These are phyloP conservation scores for Barnardius zonarius DNA, from an alignment of 2,113 vertebrate species.

Conservation along the genomic window DNA sequence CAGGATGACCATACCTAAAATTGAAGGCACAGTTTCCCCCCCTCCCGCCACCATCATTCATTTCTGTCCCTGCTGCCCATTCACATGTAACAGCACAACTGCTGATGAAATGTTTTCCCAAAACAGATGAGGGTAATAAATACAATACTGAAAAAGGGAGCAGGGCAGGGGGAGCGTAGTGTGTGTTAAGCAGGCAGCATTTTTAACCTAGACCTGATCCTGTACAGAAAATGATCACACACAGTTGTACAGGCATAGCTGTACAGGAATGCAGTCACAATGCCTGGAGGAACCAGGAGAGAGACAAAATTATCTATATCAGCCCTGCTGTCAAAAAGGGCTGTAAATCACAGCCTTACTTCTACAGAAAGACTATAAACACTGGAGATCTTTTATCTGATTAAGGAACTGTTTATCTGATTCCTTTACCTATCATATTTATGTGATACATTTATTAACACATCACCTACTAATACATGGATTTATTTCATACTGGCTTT, in stretches of 20 bases:
- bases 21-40: fast-evolving
- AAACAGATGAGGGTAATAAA: conserved; percentile 26
- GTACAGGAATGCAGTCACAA: not conserved
- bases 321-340: not conserved
- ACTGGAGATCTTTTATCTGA: not conserved
- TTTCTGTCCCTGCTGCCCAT: not conserved
- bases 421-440: conserved; percentile 14
- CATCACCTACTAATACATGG: not conserved
- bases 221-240: not conserved
- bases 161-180: fast-evolving
- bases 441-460: conserved; percentile 21
- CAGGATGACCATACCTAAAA: not conserved
- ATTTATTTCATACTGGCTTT: conserved; percentile 27
- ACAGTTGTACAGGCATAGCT: not conserved
- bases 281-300: conserved; percentile 1
- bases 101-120: not conserved
- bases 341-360: not conserved
- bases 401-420: conserved; percentile 6
- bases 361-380: not conserved
- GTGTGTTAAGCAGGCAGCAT: not conserved
- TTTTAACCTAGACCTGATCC: not conserved
- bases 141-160: not conserved
- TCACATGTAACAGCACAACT: not conserved
- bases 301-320: conserved; percentile 6
- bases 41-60: not conserved